Evolutionary conservation across 2,888 invertebrate species (phyloP), one percentile per base, ranked within the genome.

Genomic region (Dolomedes plantarius): DNA sequence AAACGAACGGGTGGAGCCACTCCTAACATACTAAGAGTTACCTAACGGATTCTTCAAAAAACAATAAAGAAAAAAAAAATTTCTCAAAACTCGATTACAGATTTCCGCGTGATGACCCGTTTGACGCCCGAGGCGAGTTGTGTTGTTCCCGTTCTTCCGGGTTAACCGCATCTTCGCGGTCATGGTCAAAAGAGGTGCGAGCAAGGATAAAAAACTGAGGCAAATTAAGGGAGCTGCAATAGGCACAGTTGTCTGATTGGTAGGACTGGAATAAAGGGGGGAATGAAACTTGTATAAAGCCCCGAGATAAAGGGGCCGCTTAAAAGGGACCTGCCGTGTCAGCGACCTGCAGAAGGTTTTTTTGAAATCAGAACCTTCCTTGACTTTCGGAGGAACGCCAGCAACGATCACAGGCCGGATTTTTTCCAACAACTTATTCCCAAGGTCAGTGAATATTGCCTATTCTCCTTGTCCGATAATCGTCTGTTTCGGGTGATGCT

Each of bases 161-260:
- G 83, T 83, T 80, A 69, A 50, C 76, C 39, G 27, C 65, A 11
- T 65, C 69, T 82, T 76, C 64, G 76, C 83, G 83, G 83, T 83
- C 83, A 83, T 83, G 83, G 83, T 77, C 83, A 83, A 41, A 56
- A 73, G 77, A 83, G 83, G 83, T 83, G 76, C 83, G 56, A 73
- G 72, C 3, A 65, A 77, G 73, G 83, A 82, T 64, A 65, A 46
- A 28, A 83, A 77, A 72, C 72, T 67, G 83, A 77, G 83, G 83
- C 83, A 83, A 83, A 83, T 83, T 72, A 73, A 83, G 83, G 83
- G 83, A 77, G 77, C 75, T 56, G 76, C 64, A 69, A 67, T 23
- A 23, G n/a, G 5, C 23, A 67, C 68, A 76, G 83, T 77, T 31
- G 77, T 72, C 77, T 77, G 83, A 83, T 77, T 83, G 83, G 83